Evolutionary conservation across 35 echinoderm and acorn worm species (phyloP), one percentile per base, ranked within the genome.

Genomic region (Chiridota heheva): DNA sequence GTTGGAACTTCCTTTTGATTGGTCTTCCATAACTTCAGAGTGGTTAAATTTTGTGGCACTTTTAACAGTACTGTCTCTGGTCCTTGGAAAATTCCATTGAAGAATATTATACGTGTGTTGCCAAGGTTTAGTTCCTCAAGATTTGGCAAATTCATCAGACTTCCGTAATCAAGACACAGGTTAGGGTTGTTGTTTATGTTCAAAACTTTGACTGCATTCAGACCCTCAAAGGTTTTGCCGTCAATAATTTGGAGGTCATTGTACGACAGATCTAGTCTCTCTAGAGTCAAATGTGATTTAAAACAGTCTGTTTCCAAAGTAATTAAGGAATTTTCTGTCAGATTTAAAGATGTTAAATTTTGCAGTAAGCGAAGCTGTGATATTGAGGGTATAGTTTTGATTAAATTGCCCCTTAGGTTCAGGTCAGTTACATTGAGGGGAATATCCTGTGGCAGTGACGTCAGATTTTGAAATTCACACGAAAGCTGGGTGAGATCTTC

Each of bases 141-240:
- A 4, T 58, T 34, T 4, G 75, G 75, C 43, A 62, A 40, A 40
- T 2, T 25, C 18, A 31, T 28, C 12, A 78, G 29, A 22, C 75
- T 78, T 61, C 75, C 75, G n/a, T 60, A 78, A 3, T 78, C 75
- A 5, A 78, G 75, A 78, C 75, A 78, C 7, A 78, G 75, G 12
- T 43, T 36, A 40, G 55, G 39, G 47, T 78, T 78, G 20, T 58
- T n/a, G 18, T 78, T 17, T 0, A 78, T 49, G 17, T 20, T 15
- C 0, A 78, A 57, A 31, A 12, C 25, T 1, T 16, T 59, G 27
- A 78, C 28, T 7, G 33, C 36, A 0, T 30, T 4, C 7, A 78
- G 32, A 28, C 75, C 75, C 0, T 58, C 32, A 55, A 78, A 78
- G 1, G 75, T 38, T n/a, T 13, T 78, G 36, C 34, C 42, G 34